Evolutionary conservation across 2,888 invertebrate genomes (phyloP).

Genomic region (Didymodactylos carnosus): DNA sequence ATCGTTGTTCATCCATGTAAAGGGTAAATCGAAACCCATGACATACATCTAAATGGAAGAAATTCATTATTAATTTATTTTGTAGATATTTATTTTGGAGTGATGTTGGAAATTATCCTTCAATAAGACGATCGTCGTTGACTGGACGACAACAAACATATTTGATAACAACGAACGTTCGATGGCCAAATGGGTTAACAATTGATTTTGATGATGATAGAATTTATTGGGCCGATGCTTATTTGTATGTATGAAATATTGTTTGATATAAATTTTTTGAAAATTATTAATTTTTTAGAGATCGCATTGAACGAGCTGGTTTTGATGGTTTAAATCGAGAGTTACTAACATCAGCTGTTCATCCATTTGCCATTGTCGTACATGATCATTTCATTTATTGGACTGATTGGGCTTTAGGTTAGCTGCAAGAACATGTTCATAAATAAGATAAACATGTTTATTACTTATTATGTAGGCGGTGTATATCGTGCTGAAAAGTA

Average conservation of each 20-base stretch:
- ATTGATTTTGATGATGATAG: slow-evolving; percentile 73
- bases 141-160: slow-evolving; percentile 73
- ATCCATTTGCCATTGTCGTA: slow-evolving; percentile 81
- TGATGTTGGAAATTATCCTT: slow-evolving; percentile 66
- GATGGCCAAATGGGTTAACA: slow-evolving; percentile 80
- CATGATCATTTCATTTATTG: slow-evolving; percentile 76
- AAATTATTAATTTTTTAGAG: slow-evolving; percentile 31
- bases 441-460: neutral
- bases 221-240: slow-evolving; percentile 86
- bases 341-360: slow-evolving; percentile 51
- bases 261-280: neutral
- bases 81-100: slow-evolving; percentile 63
- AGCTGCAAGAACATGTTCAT: neutral
- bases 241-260: slow-evolving; percentile 38
- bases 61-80: neutral
- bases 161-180: slow-evolving; percentile 67
- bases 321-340: slow-evolving; percentile 68
- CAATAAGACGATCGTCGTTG: slow-evolving; percentile 84
- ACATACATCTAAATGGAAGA: neutral
- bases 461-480: slow-evolving; percentile 18
- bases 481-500: slow-evolving; percentile 91
- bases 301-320: slow-evolving; percentile 77
- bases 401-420: slow-evolving; percentile 61
- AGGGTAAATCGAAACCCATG: slow-evolving; percentile 41
- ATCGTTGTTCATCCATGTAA: slow-evolving; percentile 90